Percentiles rank a stretch among this genome's conserved stretches.
These are phyloP conservation scores for Catocala sponsa DNA, from an alignment of 2,888 invertebrate species.

Conservation along the genomic window DNA sequence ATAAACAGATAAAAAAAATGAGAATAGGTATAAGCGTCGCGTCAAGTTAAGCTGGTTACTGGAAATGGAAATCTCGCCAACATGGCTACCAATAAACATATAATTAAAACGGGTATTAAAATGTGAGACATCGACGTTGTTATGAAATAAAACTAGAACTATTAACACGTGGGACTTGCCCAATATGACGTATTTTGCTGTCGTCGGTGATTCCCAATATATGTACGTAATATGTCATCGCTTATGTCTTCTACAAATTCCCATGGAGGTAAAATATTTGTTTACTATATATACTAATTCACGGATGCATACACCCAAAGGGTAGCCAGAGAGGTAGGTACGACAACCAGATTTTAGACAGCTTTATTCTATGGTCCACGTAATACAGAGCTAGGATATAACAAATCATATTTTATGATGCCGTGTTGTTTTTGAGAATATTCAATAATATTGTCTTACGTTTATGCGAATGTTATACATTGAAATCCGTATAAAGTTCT, in stretches of 20 bases:
- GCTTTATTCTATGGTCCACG: too few relatives aligned
- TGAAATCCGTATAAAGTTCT: too few relatives aligned
- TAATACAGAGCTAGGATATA: too few relatives aligned
- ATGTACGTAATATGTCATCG: constrained; percentile 14
- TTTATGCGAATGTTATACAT: too few relatives aligned
- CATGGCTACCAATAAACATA: constrained; percentile 20
- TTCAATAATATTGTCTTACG: too few relatives aligned
- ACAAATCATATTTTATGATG: too few relatives aligned
- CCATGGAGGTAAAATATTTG: neutral
- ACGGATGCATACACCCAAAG: too few relatives aligned
- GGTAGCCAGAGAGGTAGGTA: too few relatives aligned
- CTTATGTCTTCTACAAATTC: constrained; percentile 1
- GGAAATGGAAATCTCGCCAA: constrained; percentile 24
- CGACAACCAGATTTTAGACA: too few relatives aligned
- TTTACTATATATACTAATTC: too few relatives aligned
- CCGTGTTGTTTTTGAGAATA: too few relatives aligned
- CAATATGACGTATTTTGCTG: constrained; percentile 34
- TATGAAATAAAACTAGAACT: constrained; percentile 32
- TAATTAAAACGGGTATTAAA: constrained; percentile 20
- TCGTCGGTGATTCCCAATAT: constrained; percentile 34
- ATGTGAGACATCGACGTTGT: constrained; percentile 25
- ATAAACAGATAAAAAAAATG: constrained; percentile 6
- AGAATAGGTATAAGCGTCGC: neutral
- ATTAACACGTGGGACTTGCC: constrained; percentile 29
- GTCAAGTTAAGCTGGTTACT: constrained; percentile 22